Percentiles rank a stretch among this genome's conserved stretches.
Conservation (phyloP, 2,113 vertebrate genomes). For the Aldabrachelys gigantea region DNA sequence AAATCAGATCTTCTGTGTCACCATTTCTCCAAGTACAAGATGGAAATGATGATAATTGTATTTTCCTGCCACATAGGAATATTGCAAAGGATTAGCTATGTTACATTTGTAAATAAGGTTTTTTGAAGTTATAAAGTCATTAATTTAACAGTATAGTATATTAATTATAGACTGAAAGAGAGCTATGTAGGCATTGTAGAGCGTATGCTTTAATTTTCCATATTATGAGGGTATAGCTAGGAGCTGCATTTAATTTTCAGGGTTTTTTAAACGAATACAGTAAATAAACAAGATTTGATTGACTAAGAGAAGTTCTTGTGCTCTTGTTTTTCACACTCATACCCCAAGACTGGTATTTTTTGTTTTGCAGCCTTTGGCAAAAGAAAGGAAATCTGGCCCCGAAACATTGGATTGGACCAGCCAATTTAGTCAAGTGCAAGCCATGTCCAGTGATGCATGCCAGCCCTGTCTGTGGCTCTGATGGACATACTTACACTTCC, state of each 20-base stretch:
- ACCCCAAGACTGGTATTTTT: rapidly evolving
- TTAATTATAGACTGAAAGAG: not conserved
- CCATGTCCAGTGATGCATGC: slow-evolving; percentile 78
- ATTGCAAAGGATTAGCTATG: not conserved
- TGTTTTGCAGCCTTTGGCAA: slow-evolving; percentile 74
- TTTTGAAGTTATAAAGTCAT: slow-evolving; percentile 18
- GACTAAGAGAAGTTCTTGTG: not conserved
- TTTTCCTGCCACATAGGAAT: not conserved
- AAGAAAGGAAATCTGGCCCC: slow-evolving; percentile 81
- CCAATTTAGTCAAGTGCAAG: slow-evolving; percentile 86
- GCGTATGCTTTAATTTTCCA: not conserved
- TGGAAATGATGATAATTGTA: rapidly evolving
- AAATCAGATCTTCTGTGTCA: not conserved
- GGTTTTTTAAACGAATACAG: not conserved
- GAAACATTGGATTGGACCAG: slow-evolving; percentile 84
- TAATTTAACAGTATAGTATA: not conserved
- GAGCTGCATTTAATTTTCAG: slow-evolving; percentile 5
- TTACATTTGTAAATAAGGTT: not conserved
- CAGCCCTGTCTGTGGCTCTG: slow-evolving; percentile 83
- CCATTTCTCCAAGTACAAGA: not conserved
- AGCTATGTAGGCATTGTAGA: not conserved
- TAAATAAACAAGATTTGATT: not conserved
- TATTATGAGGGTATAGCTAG: not conserved
- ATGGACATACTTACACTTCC: slow-evolving; percentile 88
- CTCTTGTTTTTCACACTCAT: not conserved